Percentiles rank a stretch among this genome's conserved stretches.
These are phyloP conservation scores for Lycia hirtaria DNA, from an alignment of 2,888 invertebrate species.

Conservation along the genomic window DNA sequence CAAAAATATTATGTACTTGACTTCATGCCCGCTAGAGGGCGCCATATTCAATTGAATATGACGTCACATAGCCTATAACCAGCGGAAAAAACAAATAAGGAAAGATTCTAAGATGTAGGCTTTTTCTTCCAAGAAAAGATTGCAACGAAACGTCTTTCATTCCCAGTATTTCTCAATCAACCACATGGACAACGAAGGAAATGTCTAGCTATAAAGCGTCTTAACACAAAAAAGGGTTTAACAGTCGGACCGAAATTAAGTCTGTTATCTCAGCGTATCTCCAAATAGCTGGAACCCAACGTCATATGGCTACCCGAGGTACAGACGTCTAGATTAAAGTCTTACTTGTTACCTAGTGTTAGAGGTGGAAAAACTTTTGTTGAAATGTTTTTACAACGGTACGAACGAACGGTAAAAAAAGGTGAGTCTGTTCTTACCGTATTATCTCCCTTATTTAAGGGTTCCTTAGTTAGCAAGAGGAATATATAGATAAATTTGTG, in stretches of 20 bases:
- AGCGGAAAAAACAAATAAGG: too few species aligned
- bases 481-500: too few species aligned
- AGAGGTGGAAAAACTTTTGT: background rate
- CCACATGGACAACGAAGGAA: background rate
- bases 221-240: constrained; percentile 2
- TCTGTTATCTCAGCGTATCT: background rate
- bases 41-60: too few species aligned
- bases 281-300: background rate
- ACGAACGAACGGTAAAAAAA: background rate
- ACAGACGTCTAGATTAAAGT: constrained; percentile 2
- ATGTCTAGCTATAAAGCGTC: constrained; percentile 1
- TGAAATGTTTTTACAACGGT: too few species aligned
- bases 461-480: too few species aligned
- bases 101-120: too few species aligned
- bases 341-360: background rate
- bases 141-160: background rate
- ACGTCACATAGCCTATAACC: too few species aligned
- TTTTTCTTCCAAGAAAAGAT: too few species aligned
- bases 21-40: too few species aligned
- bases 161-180: background rate
- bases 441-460: too few species aligned
- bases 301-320: background rate
- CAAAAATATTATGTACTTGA: too few species aligned
- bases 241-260: constrained; percentile 1
- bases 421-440: too few species aligned